Base-by-base conservation (phyloP, 2,113 vertebrate genomes). In the Nycticryphes semicollaris region DNA sequence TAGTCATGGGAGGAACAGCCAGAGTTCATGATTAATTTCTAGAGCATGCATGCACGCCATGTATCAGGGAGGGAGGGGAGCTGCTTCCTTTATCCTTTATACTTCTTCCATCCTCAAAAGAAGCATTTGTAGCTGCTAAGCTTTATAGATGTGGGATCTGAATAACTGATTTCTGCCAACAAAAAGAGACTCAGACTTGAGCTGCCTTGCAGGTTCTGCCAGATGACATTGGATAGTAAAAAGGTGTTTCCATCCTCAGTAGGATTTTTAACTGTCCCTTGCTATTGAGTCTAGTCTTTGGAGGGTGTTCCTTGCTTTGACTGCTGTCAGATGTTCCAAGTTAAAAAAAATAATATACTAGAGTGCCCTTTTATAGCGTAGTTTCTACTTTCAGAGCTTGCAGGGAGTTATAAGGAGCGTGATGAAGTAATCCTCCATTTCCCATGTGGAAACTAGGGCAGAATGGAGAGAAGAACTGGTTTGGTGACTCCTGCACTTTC, bases 1-100 rank as follows among this genome's bases (percentile, higher is more conserved):
- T 73, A 73, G 90, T 95, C 64, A 24, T 15, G 90, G 77, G 83
- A 93, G 90, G 84, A 93, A 90, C 94, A 95, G 90, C 45, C 84
- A 66, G 90, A 91, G 86, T 90, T 93, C 62, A 24, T 30, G 73
- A 82, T 96, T 84, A 87, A 87, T 96, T 94, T 92, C 57, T 79
- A 45, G 89, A 84, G 87, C 37, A 11, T 68, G 69, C 62, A 27
- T 8, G 74, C 94, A 84, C 4, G 30, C 93, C 57, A 23, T 60
- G 69, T 74, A 22, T 37, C 7, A 0, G 2, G 50, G 67, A 73
- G 84, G 50, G 82, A 72, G 70, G 66, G 37, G 57, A 78, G 80
- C 70, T 79, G n/a, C 77, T 68, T 47, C 78, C 25, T 85, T 85
- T 31, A 23, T 51, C 28, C 35, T 25, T 81, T 8, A 1, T 48